These are phyloP conservation scores for Drosophila kohkoa DNA, from an alignment of 1,140 invertebrate genomes.

Conservation along the genomic window DNA sequence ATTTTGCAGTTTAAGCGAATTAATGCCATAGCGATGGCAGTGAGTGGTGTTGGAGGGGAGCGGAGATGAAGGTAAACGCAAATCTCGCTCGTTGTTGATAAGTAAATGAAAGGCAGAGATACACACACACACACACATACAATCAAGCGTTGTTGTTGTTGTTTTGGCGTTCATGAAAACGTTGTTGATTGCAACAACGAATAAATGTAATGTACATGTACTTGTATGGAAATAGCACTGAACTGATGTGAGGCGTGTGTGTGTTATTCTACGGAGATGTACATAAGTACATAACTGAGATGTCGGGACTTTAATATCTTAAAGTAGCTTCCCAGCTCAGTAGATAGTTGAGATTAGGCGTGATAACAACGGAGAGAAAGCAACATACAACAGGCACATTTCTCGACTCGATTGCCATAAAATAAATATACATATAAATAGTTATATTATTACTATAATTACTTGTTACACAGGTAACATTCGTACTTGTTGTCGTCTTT, in stretches of 20 bases:
- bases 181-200: slow-evolving; percentile 39
- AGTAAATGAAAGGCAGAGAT: slow-evolving; percentile 43
- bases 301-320: slow-evolving; percentile 38
- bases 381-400: slow-evolving; percentile 8
- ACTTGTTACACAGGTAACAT: slow-evolving; percentile 22
- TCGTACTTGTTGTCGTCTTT: not conserved
- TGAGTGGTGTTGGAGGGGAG: not conserved
- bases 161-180: slow-evolving; percentile 31
- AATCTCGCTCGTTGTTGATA: slow-evolving; percentile 46
- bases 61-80: slow-evolving; percentile 14
- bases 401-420: slow-evolving; percentile 4
- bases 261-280: not conserved
- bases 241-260: slow-evolving; percentile 4
- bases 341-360: slow-evolving; percentile 72
- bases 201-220: slow-evolving; percentile 1
- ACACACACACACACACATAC: slow-evolving; percentile 17
- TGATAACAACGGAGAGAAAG: slow-evolving; percentile 57
- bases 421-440: not conserved
- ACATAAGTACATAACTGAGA: slow-evolving; percentile 11
- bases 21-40: slow-evolving; percentile 24
- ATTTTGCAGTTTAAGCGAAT: slow-evolving; percentile 69
- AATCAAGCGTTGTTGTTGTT: slow-evolving; percentile 6
- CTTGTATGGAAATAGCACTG: slow-evolving; percentile 14
- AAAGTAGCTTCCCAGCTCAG: slow-evolving; percentile 50
- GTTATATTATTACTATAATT: not conserved